Conservation (phyloP, 1,140 invertebrate species). For the Drosophila arizonae region DNA sequence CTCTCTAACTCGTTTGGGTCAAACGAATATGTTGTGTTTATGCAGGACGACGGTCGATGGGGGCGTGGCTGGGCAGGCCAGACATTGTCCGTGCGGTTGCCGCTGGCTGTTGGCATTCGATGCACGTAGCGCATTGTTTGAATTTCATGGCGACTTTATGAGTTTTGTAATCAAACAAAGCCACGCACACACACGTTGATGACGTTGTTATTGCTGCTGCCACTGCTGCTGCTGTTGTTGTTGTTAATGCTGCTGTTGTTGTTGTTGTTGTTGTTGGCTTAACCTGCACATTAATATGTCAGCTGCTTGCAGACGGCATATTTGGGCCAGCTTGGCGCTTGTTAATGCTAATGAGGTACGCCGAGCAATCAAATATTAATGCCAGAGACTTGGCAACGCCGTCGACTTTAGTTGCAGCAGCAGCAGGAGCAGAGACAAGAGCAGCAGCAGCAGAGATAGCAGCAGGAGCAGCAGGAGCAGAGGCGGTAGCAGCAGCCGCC, state of each 20-base stretch:
- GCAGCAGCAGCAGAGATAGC: no score
- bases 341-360: slow-evolving; percentile 71
- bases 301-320: slow-evolving; percentile 44
- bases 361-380: slow-evolving; percentile 42
- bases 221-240: not conserved
- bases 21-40: slow-evolving; percentile 72
- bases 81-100: slow-evolving; percentile 52
- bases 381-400: not conserved
- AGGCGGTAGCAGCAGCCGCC: slow-evolving; percentile 17
- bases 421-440: no score
- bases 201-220: not conserved
- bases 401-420: slow-evolving; percentile 35
- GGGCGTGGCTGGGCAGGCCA: slow-evolving; percentile 24
- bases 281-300: slow-evolving; percentile 76
- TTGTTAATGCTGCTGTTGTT: not conserved
- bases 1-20: slow-evolving; percentile 65
- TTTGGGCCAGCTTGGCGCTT: slow-evolving; percentile 61
- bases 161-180: slow-evolving; percentile 79
- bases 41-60: slow-evolving; percentile 44
- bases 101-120: slow-evolving; percentile 58
- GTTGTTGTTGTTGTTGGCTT: slow-evolving; percentile 32
- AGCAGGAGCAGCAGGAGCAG: no score
- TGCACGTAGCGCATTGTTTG: slow-evolving; percentile 81
- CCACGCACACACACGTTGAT: slow-evolving; percentile 41
- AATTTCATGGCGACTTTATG: slow-evolving; percentile 82